Base-by-base conservation (phyloP, 2,888 invertebrate species). In the Lycia hirtaria region DNA sequence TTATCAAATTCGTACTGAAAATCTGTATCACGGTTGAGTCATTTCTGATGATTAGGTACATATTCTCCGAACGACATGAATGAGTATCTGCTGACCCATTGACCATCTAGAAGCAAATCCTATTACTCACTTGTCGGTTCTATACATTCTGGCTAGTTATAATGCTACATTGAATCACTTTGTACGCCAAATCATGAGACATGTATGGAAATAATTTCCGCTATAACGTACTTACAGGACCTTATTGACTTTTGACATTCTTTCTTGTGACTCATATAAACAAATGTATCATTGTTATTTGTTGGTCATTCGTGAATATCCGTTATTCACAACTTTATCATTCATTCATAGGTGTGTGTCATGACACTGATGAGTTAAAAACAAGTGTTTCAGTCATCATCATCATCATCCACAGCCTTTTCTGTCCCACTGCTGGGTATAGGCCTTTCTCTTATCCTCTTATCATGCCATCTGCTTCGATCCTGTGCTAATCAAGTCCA, bases 161-260 rank as follows among this genome's bases (percentile, higher is more conserved):
- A 73, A 73, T 70, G 59, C 68, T 65, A 64, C 67, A 77, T 81
- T 82, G 83, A 82, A 78, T 86, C 81, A 84, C 77, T 73, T 68
- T 56, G 76, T 69, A 61, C 35, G 73, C 78, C 74, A 78, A 80
- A 77, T 79, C 72, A 80, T 86, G 85, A 82, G 81, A 80, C 80
- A 86, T 77, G 62, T 71, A 80, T 78, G 74, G 71, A 76, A 75
- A 81, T 76, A 62, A 77, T 80, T 84, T 87, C 85, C 84, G 81
- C 72, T 76, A 76, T 75, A 76, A 75, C 66, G 71, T 73, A 67
- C 66, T 71, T 73, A 67, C 67, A 75, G 76, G 76, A 77, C 69
- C 71, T 72, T 54, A 64, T 65, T 76, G 77, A 77, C 78, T 74
- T 81, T 71, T 80, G 76, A 78, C 77, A 80, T 76, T 60, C 59